Conservation (phyloP, 2,113 vertebrate genomes). For the Ochotona princeps region DNA sequence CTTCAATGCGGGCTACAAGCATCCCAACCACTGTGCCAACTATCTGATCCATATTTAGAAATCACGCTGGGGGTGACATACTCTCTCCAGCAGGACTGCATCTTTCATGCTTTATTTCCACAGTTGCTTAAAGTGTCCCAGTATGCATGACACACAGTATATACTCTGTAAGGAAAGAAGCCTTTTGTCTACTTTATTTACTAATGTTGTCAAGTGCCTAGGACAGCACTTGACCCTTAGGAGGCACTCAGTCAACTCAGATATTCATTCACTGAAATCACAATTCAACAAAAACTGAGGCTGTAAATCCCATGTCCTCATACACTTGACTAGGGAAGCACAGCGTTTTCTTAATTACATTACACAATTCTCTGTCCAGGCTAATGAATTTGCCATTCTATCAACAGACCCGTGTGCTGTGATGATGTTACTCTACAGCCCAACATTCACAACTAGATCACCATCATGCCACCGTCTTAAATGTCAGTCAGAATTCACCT, state of each 20-base stretch:
- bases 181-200: neutral
- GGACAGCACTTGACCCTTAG: neutral
- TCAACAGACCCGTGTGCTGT: neutral
- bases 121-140: neutral
- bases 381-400: constrained; percentile 47
- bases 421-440: neutral
- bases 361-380: too few species aligned
- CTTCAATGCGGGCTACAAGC: too few species aligned
- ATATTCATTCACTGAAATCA: neutral
- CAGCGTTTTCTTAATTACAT: constrained; percentile 43
- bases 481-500: neutral
- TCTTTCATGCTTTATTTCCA: neutral
- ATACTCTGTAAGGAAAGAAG: neutral
- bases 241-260: neutral
- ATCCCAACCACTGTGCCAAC: too few species aligned
- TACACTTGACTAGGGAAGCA: neutral
- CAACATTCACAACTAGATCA: neutral
- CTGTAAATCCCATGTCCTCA: neutral
- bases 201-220: neutral
- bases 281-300: constrained; percentile 27
- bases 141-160: neutral
- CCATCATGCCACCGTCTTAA: neutral
- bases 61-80: too few species aligned
- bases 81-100: neutral
- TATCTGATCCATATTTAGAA: neutral